Percentiles rank a stretch among this genome's conserved stretches.
Conservation (phyloP, 2,888 invertebrate genomes). For the Axea sp. region DNA sequence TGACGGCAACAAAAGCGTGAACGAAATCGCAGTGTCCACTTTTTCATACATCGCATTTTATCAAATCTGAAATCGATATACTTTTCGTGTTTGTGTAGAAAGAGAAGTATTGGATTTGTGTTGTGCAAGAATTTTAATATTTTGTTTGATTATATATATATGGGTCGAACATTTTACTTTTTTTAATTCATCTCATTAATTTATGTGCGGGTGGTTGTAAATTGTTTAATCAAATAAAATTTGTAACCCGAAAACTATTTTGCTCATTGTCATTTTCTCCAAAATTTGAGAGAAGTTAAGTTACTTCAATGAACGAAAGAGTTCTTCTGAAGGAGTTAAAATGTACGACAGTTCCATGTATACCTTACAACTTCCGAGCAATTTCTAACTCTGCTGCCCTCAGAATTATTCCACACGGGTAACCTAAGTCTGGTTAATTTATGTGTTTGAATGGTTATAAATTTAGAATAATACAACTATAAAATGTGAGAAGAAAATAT, state of each 20-base stretch:
- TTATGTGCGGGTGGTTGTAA: too few species aligned
- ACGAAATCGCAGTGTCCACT: background rate
- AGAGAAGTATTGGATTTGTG: too few species aligned
- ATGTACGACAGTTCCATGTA: constrained; percentile 22
- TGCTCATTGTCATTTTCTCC: background rate
- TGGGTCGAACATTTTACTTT: too few species aligned
- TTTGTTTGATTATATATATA: too few species aligned
- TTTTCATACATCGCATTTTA: too few species aligned
- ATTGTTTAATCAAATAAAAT: too few species aligned
- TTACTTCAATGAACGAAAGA: constrained; percentile 21
- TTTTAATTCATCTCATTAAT: too few species aligned
- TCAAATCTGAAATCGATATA: too few species aligned
- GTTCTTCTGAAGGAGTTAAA: constrained; percentile 2
- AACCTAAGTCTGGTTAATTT: constrained; percentile 15
- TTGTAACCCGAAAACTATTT: constrained; percentile 1
- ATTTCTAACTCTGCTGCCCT: constrained; percentile 18
- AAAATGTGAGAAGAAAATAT: too few species aligned
- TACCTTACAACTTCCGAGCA: constrained; percentile 25
- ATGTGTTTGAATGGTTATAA: constrained; percentile 2
- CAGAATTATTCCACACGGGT: constrained; percentile 5
- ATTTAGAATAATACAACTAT: background rate
- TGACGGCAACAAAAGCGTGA: too few species aligned
- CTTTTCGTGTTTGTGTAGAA: too few species aligned
- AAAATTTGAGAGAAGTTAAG: constrained; percentile 11
- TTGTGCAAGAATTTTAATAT: too few species aligned